These are phyloP conservation scores for Centropyge bicolor DNA, from an alignment of 2,797 vertebrate genomes.

Conservation along the genomic window DNA sequence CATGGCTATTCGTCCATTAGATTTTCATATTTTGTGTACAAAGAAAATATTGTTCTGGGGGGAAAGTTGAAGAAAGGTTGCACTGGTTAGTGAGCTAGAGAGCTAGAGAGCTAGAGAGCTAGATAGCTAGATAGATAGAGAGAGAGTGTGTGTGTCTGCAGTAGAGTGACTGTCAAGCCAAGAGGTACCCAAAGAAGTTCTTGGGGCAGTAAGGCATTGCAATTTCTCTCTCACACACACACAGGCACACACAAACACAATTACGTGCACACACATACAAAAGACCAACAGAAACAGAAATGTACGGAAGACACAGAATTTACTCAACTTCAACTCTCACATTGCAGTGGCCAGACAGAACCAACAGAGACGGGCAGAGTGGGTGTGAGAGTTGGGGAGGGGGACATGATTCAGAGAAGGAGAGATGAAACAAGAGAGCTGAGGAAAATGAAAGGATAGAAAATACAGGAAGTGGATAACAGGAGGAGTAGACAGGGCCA, in stretches of 20 bases:
- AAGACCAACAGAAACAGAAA: slow-evolving; percentile 6
- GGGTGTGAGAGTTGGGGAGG: not conserved
- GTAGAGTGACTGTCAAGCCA: slow-evolving; percentile 19
- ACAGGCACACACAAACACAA: no score
- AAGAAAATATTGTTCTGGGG: not conserved
- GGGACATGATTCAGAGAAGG: slow-evolving; percentile 24
- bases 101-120: no score
- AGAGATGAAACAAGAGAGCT: slow-evolving; percentile 7
- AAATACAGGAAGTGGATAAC: slow-evolving; percentile 55
- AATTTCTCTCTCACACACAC: not conserved
- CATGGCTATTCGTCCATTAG: not conserved
- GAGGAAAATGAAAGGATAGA: slow-evolving; percentile 38
- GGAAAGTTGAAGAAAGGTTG: slow-evolving; percentile 33
- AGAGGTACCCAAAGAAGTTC: slow-evolving; percentile 22
- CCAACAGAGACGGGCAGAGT: slow-evolving; percentile 14
- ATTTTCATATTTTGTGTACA: slow-evolving; percentile 4
- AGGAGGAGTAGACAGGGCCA: slow-evolving; percentile 36
- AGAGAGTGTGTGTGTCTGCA: not conserved
- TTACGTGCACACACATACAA: no score
- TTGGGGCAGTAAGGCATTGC: slow-evolving; percentile 24
- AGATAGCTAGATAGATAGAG: no score
- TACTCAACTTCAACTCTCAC: not conserved
- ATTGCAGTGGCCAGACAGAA: slow-evolving; percentile 8
- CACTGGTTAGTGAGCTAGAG: no score
- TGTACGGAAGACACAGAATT: slow-evolving; percentile 7